Evolutionary conservation across 2,888 invertebrate genomes (phyloP), one percentile per base, ranked within the genome.

Genomic region (Ophion ellenae): DNA sequence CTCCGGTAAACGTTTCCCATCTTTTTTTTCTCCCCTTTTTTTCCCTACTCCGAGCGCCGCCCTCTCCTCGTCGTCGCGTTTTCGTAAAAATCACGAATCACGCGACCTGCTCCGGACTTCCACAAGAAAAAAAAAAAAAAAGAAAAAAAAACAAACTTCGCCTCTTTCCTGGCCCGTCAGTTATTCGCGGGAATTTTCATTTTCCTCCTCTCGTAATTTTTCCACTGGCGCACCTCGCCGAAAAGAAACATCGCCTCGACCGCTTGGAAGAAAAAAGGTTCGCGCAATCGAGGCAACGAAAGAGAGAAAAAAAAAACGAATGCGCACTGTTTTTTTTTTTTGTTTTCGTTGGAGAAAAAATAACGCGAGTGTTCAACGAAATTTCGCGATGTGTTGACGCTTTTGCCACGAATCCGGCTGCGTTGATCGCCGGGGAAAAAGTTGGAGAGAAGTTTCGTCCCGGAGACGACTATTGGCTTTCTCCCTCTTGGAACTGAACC

Each of bases 31-130:
- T 59, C 71, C 45, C 53, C 36, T 64, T 71, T 57, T 71, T 74
- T 40, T 24, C 45, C 40, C 53, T 74, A 53, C 59, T 45, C 40
- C 57, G 32, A 11, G 1, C 28, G 1, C 28, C 53, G 14, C 63
- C 75, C 47, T 17, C 53, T 7, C n/a, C 36, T 53, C 59, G 64
- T 28, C 66, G 64, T 71, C 53, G 69, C 80, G n/a, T 57, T 28
- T 75, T 79, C 70, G 76, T 74, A 40, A 71, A 32, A 81, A 40
- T 57, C 77, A 83, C 78, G 77, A 87, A 71, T 67, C 75, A 80
- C 73, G 81, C 70, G 64, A 79, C 40, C 64, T 66, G 47, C 76
- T 32, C 66, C 32, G 47, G 64, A 66, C 76, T 53, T 28, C n/a
- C 10, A 57, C 11, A 36, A 76, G 32, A 66, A 36, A 32, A 76